These are phyloP conservation scores for Andrena haemorrhoa DNA, from an alignment of 2,888 invertebrate species.

Conservation along the genomic window DNA sequence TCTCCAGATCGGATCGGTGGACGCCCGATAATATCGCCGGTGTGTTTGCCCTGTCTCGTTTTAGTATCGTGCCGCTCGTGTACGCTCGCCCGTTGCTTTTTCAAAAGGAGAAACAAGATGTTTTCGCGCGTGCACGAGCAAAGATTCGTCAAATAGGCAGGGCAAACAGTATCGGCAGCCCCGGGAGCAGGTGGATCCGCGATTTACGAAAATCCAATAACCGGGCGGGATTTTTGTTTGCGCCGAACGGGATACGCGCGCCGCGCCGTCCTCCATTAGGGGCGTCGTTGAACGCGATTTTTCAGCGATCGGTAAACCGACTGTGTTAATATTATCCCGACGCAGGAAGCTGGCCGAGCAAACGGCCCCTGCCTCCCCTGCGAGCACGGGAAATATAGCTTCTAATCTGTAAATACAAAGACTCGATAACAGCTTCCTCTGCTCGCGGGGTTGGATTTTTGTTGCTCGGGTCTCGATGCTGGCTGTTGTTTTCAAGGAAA, in stretches of 20 bases:
- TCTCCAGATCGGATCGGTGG: slow-evolving; percentile 52
- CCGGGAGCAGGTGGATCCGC: slow-evolving; percentile 6
- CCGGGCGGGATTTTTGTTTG: slow-evolving; percentile 7
- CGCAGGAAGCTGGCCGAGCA: neutral
- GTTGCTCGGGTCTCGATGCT: neutral
- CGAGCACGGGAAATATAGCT: neutral
- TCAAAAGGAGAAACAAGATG: slow-evolving; percentile 24
- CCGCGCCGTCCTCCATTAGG: slow-evolving; percentile 10
- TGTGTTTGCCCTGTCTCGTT: slow-evolving; percentile 40
- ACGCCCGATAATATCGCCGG: slow-evolving; percentile 53
- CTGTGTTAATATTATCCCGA: slow-evolving; percentile 11
- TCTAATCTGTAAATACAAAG: neutral
- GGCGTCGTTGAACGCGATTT: slow-evolving; percentile 4
- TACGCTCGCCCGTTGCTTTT: neutral
- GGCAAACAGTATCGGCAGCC: slow-evolving; percentile 17
- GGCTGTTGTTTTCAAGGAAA: neutral
- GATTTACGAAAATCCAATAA: slow-evolving; percentile 22
- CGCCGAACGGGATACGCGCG: neutral
- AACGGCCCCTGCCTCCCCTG: neutral
- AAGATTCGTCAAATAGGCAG: neutral
- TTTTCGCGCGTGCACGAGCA: slow-evolving; percentile 1
- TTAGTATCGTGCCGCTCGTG: neutral
- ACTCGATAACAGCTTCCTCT: slow-evolving; percentile 3
- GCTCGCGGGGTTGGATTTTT: neutral
- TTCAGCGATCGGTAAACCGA: slow-evolving; percentile 8